Evolutionary conservation across 2,797 vertebrate species (phyloP), one percentile per base, ranked within the genome.

Genomic region (Sebastes alutus): DNA sequence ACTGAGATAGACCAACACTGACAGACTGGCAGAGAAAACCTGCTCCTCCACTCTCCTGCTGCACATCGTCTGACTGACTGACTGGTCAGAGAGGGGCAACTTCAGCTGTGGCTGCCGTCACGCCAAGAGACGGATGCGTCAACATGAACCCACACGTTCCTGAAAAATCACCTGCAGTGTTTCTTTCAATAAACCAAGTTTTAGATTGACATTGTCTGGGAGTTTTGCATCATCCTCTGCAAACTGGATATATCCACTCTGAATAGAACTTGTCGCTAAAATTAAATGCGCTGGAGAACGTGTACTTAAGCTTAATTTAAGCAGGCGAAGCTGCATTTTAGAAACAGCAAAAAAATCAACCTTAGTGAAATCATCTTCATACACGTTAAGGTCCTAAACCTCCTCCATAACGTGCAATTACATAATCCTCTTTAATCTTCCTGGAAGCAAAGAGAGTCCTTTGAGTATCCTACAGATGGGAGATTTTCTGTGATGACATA

Each of bases 361-460:
- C 52, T 68, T 6, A 23, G 62, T 69, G 25, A 72, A 75, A 83
- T 77, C 27, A 64, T 77, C 59, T 78, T 82, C 38, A 74, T 56
- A 18, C 29, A 78, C 38, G 73, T 61, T 33, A 66, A 78, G 62
- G 65, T 68, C 38, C 58, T 75, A 81, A 90, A 84, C 77, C 72
- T 72, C 55, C 67, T 72, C 62, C 42, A 81, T 80, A 88, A 82
- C 55, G 6, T 73, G 67, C n/a, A 80, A 84, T 84, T 88, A 75
- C 73, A 85, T 90, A 89, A 91, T 83, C 88, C 74, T 83, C 68
- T 85, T 81, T 80, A 90, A 87, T 86, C 85, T 78, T 83, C 77
- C 84, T 85, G 74, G 76, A 85, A 84, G 87, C 66, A 58, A 80
- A 80, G 58, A 38, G 2, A 6, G 22, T 69, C 81, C 73, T 82